Evolutionary conservation across 1,140 invertebrate genomes (phyloP), one percentile per base, ranked within the genome.

Genomic region (Drosophila mayri): DNA sequence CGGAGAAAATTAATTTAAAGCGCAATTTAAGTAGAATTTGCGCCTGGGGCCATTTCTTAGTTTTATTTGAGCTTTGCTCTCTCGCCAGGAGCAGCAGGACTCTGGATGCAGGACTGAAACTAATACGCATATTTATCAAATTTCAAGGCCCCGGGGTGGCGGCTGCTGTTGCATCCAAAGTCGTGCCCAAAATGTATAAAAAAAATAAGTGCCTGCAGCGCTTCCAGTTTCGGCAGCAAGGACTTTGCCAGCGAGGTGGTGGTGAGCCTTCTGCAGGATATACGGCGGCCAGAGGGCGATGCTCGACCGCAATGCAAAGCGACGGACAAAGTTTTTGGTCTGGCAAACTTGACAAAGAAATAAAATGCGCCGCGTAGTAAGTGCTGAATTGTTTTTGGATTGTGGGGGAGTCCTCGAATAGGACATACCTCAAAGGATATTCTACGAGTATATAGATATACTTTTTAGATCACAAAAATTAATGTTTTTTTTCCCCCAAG

Each of bases 51-150:
- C 28, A 14, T 54, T 71, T 71, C 46, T 70, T 60, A 61, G 75
- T 73, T 86, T 86, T 76, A 59, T 75, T 78, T 73, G 67, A 76
- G 78, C 49, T 73, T 49, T 61, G 58, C 52, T 61, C 22, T 43
- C 59, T 18, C 25, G 11, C 25, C 25, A 28, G 25, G 8, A 49
- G 25, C 46, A 25, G 12, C 61, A 22, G 54, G 30, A 22, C 18
- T 20, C 18, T 6, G 52, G 54, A 11, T 22, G 22, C 32, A 40
- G 54, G 54, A 76, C 62, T 84, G 85, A 88, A 88, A 88, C 85
- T 88, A 88, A 88, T 88, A 90, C 85, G 85, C 85, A 88, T 88
- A 88, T 84, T 88, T 88, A 88, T 88, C 85, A 88, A 88, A 88
- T 88, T 90, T 88, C 85, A 81, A 28, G 30, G 80, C 85, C 70